These are phyloP conservation scores for Ochlodes sylvanus DNA, from an alignment of 2,888 invertebrate species.

Conservation along the genomic window DNA sequence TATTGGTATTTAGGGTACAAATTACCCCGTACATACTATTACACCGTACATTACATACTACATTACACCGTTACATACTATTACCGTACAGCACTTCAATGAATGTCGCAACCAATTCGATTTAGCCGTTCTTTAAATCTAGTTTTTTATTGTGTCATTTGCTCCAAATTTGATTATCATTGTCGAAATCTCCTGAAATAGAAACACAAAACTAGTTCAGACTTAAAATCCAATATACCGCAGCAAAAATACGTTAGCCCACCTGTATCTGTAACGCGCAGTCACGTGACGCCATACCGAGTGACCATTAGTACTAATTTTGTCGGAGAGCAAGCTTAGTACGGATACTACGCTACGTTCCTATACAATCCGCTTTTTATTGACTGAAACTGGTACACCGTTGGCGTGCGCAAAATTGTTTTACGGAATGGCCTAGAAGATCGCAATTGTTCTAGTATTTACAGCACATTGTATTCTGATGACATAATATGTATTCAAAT, in stretches of 20 bases:
- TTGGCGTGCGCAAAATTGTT: conserved; percentile 9
- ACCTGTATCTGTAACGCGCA: conserved; percentile 48
- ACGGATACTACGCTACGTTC: conserved; percentile 45
- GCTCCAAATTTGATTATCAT: neutral
- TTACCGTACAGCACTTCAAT: too few species aligned
- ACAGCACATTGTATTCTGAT: conserved; percentile 1
- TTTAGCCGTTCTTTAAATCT: too few species aligned
- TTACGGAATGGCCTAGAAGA: conserved; percentile 7
- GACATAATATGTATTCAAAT: neutral
- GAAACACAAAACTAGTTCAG: conserved; percentile 60
- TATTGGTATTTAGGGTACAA: too few species aligned
- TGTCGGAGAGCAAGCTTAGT: conserved; percentile 46
- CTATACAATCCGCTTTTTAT: conserved; percentile 19
- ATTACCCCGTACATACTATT: too few species aligned
- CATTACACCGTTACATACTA: too few species aligned
- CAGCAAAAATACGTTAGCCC: conserved; percentile 75
- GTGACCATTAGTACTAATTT: conserved; percentile 68
- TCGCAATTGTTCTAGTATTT: conserved; percentile 3
- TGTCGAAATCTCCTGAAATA: neutral
- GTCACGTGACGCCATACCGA: conserved; percentile 62
- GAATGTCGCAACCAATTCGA: too few species aligned
- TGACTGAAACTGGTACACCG: conserved; percentile 8
- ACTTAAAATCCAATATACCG: conserved; percentile 64
- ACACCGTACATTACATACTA: too few species aligned
- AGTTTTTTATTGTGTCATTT: too few species aligned